These are phyloP conservation scores for Procavia capensis DNA, from an alignment of 2,113 vertebrate genomes.

Conservation along the genomic window DNA sequence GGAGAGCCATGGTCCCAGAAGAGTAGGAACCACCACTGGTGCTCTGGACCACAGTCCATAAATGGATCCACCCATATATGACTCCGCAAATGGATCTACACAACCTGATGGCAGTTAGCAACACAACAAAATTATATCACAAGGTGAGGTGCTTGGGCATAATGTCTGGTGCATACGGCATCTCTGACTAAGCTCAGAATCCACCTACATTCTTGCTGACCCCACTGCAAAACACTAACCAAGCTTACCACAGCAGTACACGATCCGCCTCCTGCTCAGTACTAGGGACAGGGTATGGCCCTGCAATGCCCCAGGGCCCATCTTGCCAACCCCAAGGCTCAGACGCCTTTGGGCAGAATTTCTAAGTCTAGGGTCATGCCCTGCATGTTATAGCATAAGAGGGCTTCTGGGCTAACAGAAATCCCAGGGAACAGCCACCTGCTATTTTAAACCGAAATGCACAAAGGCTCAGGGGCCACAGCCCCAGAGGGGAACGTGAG, in stretches of 20 bases:
- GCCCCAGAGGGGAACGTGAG: background rate
- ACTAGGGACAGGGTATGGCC: background rate
- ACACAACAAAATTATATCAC: background rate
- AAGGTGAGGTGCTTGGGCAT: background rate
- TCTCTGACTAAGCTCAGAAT: background rate
- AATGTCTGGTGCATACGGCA: background rate
- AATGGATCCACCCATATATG: background rate
- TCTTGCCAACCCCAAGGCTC: background rate
- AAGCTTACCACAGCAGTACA: too few relatives aligned
- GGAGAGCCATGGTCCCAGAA: background rate
- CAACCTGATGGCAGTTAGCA: background rate
- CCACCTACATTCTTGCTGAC: background rate
- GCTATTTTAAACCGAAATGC: background rate
- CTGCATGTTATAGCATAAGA: conserved; percentile 3
- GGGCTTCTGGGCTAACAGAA: background rate
- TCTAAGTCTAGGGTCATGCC: background rate
- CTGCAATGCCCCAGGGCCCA: background rate
- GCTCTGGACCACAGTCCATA: background rate
- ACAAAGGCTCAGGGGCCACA: background rate
- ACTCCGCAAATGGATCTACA: too few relatives aligned
- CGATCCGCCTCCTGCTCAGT: background rate
- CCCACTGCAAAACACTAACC: background rate
- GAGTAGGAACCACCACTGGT: too few relatives aligned
- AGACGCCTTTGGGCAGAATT: background rate
- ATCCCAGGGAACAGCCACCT: background rate